phyloP scores from a whole-genome alignment of 2,888 invertebrate genomes.

The Acleris sparsana region DNA sequence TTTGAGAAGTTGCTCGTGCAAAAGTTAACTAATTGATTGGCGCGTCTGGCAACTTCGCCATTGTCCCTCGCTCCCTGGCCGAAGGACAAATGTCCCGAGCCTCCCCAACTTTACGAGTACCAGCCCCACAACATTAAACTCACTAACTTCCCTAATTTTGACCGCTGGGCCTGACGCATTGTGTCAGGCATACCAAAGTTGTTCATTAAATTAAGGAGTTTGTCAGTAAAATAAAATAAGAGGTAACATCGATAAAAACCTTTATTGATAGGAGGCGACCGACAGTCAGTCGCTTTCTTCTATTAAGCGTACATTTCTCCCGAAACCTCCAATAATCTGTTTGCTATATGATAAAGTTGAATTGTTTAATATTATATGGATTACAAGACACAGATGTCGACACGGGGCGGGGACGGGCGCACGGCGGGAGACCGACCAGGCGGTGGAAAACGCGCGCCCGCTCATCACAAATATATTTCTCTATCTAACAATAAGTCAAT shows the following conservation, averaged over 20 bases:
- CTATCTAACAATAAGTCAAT: constrained; percentile 81
- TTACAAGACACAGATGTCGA: constrained; percentile 76
- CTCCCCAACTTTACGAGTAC: constrained; percentile 25
- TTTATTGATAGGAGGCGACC: constrained; percentile 79
- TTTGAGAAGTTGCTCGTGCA: constrained; percentile 61
- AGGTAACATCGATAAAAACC: constrained; percentile 82
- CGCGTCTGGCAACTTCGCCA: constrained; percentile 49
- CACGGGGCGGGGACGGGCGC: constrained; percentile 68
- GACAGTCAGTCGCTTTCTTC: constrained; percentile 67
- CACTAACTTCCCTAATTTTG: constrained; percentile 22
- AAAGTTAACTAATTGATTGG: constrained; percentile 58
- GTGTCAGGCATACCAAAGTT: not conserved
- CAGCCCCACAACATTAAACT: constrained; percentile 20
- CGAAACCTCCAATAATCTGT: constrained; percentile 68
- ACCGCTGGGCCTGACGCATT: constrained; percentile 3
- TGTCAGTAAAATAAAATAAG: constrained; percentile 53
- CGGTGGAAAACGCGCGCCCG: constrained; percentile 75
- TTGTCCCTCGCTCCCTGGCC: constrained; percentile 10
- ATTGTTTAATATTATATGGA: constrained; percentile 67
- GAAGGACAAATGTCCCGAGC: constrained; percentile 13
- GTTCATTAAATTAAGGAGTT: constrained; percentile 3
- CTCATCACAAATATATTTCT: constrained; percentile 76
- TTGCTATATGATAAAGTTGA: constrained; percentile 74
- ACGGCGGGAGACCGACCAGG: constrained; percentile 61
- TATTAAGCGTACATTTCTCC: constrained; percentile 82